Evolutionary conservation across 2,888 invertebrate genomes (phyloP).

Genomic region (Coleophora flavipennella): DNA sequence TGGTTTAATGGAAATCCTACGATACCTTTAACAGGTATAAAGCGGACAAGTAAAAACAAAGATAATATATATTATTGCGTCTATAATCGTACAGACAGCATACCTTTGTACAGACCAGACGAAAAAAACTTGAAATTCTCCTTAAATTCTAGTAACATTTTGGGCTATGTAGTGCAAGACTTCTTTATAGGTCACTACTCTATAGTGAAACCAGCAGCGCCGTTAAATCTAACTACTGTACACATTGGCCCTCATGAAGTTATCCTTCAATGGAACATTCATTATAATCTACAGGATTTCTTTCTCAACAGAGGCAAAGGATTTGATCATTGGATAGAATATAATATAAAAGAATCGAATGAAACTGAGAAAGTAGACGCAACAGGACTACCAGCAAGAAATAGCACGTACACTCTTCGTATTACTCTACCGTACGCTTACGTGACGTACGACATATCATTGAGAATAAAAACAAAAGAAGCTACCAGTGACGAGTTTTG

Average conservation of each 20-base stretch:
- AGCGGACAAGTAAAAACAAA: no score
- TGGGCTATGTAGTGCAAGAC: constrained; percentile 21
- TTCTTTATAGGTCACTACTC: constrained; percentile 60
- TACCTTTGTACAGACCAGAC: no score
- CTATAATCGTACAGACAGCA: no score
- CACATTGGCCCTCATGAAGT: constrained; percentile 12
- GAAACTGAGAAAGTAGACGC: background rate
- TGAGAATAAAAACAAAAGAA: constrained; percentile 64
- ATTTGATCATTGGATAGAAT: background rate
- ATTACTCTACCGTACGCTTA: constrained; percentile 68
- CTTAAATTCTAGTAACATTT: no score
- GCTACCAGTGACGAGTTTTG: constrained; percentile 64
- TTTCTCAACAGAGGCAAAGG: background rate
- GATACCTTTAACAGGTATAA: no score
- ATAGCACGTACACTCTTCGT: background rate
- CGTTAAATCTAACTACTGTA: constrained; percentile 6
- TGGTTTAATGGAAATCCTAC: no score
- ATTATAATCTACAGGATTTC: constrained; percentile 7
- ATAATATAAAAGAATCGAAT: background rate
- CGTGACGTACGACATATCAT: constrained; percentile 74
- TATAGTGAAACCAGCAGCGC: constrained; percentile 16
- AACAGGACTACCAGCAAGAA: background rate
- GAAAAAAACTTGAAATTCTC: no score
- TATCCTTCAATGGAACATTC: constrained; percentile 13
- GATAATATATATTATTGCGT: no score